Evolutionary conservation across 2,113 vertebrate genomes (phyloP).

Genomic region (Xenopus laevis): DNA sequence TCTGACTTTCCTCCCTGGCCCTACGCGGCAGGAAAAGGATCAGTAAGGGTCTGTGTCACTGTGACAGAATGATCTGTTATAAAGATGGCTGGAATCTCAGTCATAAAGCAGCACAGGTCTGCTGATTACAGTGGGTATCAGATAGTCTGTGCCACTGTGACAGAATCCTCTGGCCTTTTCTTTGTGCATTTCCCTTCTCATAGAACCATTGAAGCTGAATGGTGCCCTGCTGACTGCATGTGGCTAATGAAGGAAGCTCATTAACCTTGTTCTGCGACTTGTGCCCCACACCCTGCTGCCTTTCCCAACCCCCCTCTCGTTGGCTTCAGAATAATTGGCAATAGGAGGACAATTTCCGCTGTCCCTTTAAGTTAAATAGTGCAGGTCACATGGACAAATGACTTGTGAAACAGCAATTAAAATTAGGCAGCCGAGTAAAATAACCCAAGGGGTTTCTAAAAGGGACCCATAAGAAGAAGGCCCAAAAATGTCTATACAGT

Average conservation of each 20-base stretch:
- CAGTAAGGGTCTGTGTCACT: too few relatives aligned
- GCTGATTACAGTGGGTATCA: too few relatives aligned
- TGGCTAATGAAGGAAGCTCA: constrained; percentile 20
- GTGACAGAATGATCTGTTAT: too few relatives aligned
- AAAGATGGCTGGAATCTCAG: too few relatives aligned
- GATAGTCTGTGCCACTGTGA: too few relatives aligned
- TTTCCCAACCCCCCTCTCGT: too few relatives aligned
- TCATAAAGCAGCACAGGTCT: too few relatives aligned
- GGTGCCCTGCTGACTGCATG: constrained; percentile 22
- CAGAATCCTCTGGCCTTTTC: not conserved
- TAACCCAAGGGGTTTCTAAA: constrained; percentile 15
- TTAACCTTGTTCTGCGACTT: constrained; percentile 31
- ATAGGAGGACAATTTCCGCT: too few relatives aligned
- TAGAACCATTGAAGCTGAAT: not conserved
- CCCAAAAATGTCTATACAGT: too few relatives aligned
- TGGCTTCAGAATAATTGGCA: too few relatives aligned
- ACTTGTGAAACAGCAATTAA: constrained; percentile 19
- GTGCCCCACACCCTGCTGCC: not conserved
- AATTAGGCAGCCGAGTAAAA: constrained; percentile 25
- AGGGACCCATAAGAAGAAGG: not conserved
- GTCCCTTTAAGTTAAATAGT: not conserved
- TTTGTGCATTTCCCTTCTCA: not conserved
- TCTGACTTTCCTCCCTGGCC: too few relatives aligned
- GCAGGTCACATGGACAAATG: constrained; percentile 19
- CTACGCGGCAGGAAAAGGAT: too few relatives aligned